Conservation (phyloP, 1,140 invertebrate species). For the Campoletis sonorensis region DNA sequence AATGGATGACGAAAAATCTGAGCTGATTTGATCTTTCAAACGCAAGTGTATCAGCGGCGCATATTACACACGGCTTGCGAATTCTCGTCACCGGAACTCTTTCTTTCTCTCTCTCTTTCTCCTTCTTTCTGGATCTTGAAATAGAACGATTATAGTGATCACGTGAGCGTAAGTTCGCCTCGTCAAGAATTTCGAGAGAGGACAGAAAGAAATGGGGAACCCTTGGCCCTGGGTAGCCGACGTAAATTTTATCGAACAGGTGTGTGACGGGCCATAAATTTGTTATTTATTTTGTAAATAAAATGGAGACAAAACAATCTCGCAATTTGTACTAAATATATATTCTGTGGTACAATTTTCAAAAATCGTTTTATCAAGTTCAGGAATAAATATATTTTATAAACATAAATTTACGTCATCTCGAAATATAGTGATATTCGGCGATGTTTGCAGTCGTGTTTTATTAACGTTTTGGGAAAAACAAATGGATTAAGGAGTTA, state of each 20-base stretch:
- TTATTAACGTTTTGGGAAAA: too few species aligned
- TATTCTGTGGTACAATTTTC: too few species aligned
- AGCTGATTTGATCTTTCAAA: not conserved
- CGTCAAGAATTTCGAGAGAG: constrained; percentile 29
- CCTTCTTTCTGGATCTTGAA: constrained; percentile 1
- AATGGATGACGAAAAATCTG: constrained; percentile 5
- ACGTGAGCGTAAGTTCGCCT: not conserved
- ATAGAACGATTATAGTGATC: constrained; percentile 33
- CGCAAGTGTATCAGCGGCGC: not conserved
- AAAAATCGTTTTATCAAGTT: too few species aligned
- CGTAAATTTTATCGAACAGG: constrained; percentile 29
- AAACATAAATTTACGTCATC: too few species aligned
- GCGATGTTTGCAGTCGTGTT: too few species aligned
- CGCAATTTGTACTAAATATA: not conserved
- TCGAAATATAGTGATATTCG: too few species aligned
- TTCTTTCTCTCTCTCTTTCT: not conserved
- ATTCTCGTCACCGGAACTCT: constrained; percentile 32
- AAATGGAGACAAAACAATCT: not conserved
- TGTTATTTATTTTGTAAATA: not conserved
- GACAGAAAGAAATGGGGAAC: not conserved
- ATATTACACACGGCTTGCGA: constrained; percentile 28
- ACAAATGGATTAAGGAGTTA: too few species aligned
- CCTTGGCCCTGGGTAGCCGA: constrained; percentile 39
- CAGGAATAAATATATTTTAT: too few species aligned
- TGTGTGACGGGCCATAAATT: not conserved